Base-by-base conservation (phyloP, 64 coral and sea anemone species). In the Platygyra sinensis region DNA sequence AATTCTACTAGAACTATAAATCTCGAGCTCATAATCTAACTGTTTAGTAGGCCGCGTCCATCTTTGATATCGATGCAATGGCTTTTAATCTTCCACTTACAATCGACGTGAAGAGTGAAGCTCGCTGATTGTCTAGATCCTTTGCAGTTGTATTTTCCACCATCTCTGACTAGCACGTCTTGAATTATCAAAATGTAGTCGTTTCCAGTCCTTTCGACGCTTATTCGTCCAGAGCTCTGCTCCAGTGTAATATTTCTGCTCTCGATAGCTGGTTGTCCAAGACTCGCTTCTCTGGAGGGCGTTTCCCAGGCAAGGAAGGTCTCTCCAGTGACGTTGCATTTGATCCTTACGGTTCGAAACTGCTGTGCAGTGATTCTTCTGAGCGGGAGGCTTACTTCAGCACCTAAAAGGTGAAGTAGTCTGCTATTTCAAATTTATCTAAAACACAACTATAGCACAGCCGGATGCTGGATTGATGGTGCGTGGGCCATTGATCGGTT, bases 21-120 rank as follows among this genome's bases (percentile, higher is more conserved):
- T 46, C 4, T 46, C 42, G 42, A 46, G 42, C 42, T 46, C 42
- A 46, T 46, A 46, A 46, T 46, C 42, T 5, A 46, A 46, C 42
- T 46, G 5, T 46, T 46, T 46, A 46, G 42, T 8, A 6, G 42
- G 42, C 42, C 42, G 42, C 42, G 42, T 46, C 42, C 42, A 46
- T 46, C 42, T 46, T 46, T 9, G 54, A 1, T 16, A 57, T 57
- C 15, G 54, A 1, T 12, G 15, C 54, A 1, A 57, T 57, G 15
- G 54, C 54, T 16, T 15, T 36, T 36, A 13, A 12, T 57, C 10
- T 15, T 19, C 14, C 10, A 85, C 81, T 85, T 85, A 85, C 81
- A 85, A 52, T 85, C 81, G 61, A 85, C 81, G 49, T 85, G 63
- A 46, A 85, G 81, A 5, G 62, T 85, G 36, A 85, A 85, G 67